Percentiles rank a stretch among this genome's conserved stretches.
Evolutionary conservation across 1,140 invertebrate genomes (phyloP).

Genomic region (Panagrolaimus sp.): DNA sequence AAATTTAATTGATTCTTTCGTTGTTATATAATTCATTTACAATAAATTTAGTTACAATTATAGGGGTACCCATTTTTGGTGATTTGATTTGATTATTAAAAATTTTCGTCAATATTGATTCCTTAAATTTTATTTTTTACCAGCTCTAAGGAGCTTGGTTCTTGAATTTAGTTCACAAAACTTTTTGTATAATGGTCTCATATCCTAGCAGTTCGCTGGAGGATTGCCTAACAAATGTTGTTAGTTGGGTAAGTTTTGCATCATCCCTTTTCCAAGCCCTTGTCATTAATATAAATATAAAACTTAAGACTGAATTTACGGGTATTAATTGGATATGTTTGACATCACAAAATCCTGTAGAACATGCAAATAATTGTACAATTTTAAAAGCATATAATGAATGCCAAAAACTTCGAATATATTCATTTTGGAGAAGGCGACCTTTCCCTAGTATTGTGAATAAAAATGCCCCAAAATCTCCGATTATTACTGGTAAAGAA

Average conservation of each 20-base stretch:
- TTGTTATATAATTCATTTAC: no score
- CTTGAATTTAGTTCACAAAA: neutral
- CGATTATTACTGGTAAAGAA: slow-evolving; percentile 17
- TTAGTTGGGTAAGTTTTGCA: slow-evolving; percentile 31
- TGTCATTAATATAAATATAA: slow-evolving; percentile 5
- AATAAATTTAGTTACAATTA: no score
- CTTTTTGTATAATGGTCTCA: neutral
- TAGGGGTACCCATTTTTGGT: no score
- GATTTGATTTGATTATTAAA: no score
- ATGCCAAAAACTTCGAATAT: neutral
- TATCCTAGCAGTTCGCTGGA: slow-evolving; percentile 20
- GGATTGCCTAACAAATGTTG: slow-evolving; percentile 36
- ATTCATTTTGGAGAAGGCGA: slow-evolving; percentile 28
- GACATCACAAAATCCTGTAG: neutral
- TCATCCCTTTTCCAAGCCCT: neutral
- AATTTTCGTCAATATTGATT: no score
- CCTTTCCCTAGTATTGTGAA: neutral
- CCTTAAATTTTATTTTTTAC: no score
- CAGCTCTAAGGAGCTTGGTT: no score
- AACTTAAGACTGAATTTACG: slow-evolving; percentile 37
- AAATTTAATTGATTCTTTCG: no score
- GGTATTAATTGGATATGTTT: slow-evolving; percentile 44
- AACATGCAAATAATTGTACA: slow-evolving; percentile 29
- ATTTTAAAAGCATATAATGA: slow-evolving; percentile 27
- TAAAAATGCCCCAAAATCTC: slow-evolving; percentile 21